Evolutionary conservation across 1,140 invertebrate species (phyloP), one percentile per base, ranked within the genome.

Genomic region (Chironomus tepperi): DNA sequence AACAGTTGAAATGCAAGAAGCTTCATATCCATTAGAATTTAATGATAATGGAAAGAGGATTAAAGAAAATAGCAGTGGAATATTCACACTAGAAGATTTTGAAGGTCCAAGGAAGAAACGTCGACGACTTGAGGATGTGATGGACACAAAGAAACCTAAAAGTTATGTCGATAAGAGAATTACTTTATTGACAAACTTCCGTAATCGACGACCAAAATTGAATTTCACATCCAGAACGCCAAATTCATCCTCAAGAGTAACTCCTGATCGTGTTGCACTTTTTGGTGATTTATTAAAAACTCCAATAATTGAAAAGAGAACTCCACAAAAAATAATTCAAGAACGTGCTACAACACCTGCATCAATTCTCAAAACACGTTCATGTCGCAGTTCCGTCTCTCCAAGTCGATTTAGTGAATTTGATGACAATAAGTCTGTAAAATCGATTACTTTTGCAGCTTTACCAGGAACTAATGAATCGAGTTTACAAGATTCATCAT

Each of bases 391-490:
- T 8, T 18, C 15, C 18, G 65, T 70, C 0, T 70, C 65, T 8
- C 65, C 65, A 18, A 70, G 65, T 70, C n/a, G 16, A 70, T 70
- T 18, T 21, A 70, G 19, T 19, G 65, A 70, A 70, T 70, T 19
- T 70, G 65, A 70, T 70, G 65, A 70, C 19, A 70, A 70, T 19
- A 70, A 70, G 18, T 70, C 65, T 8, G 65, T 70, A 7, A 70
- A 70, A 21, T 70, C 65, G 6, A 70, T 70, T 8, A 70, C 65
- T 21, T 70, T 70, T 19, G 65, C 64, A 12, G 64, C 65, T 9
- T 18, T 70, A 18, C 65, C 65, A 70, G 16, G 9, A 7, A 70
- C 3, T 19, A 15, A 19, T 19, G 19, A 70, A 7, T 12, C 47
- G 7, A 57, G 47, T n/a, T 7, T 57, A 10, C n/a, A 67, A 18